Evolutionary conservation across 1,140 invertebrate species (phyloP).

Genomic region (Periplaneta americana): DNA sequence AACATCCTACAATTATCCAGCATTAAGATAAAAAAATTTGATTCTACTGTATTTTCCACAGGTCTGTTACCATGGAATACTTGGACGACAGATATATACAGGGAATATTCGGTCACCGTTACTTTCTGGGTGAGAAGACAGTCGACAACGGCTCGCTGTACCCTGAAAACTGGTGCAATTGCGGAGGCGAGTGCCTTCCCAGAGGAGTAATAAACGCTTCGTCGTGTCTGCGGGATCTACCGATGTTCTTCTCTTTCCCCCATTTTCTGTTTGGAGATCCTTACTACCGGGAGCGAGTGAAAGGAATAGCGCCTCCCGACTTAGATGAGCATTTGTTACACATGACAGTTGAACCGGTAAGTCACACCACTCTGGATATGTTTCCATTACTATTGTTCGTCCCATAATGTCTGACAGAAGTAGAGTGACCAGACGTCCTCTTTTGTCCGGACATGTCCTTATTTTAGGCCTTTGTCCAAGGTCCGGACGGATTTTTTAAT

Average conservation of each 20-base stretch:
- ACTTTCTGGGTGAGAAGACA: conserved; percentile 48
- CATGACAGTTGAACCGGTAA: conserved; percentile 65
- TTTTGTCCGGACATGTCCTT: too few species aligned
- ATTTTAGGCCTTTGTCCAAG: too few species aligned
- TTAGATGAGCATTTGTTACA: conserved; percentile 60
- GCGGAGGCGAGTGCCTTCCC: conserved; percentile 36
- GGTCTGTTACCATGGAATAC: conserved; percentile 26
- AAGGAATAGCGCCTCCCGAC: conserved; percentile 65
- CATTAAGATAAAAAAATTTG: too few species aligned
- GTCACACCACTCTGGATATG: conserved; percentile 13
- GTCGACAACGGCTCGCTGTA: conserved; percentile 66
- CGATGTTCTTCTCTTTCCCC: conserved; percentile 76
- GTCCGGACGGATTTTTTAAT: too few species aligned
- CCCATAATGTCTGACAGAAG: too few species aligned
- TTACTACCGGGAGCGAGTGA: conserved; percentile 52
- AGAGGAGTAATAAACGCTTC: conserved; percentile 61
- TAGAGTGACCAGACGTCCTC: too few species aligned
- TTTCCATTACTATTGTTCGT: too few species aligned
- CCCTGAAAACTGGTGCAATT: conserved; percentile 51
- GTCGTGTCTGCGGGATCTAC: conserved; percentile 62
- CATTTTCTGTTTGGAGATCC: conserved; percentile 80
- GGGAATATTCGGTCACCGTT: conserved; percentile 53
- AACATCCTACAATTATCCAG: too few species aligned
- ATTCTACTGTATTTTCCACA: too few species aligned
- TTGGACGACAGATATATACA: conserved; percentile 30